Conservation (phyloP, 2,113 vertebrate species). For the Lycocorax pyrrhopterus region DNA sequence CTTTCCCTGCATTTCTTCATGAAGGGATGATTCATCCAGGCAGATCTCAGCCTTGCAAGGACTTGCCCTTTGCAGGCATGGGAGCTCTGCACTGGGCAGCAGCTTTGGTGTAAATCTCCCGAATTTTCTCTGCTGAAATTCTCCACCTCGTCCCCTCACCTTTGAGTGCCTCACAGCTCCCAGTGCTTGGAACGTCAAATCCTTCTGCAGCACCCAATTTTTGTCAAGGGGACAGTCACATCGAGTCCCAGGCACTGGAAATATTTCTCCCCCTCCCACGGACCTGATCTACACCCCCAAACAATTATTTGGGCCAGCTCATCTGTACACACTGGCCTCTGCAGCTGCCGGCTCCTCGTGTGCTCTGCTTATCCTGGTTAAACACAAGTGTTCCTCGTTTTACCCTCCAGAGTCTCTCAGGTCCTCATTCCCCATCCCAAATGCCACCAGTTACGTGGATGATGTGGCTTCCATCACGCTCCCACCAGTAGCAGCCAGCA, state of each 20-base stretch:
- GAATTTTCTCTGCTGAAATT: not conserved
- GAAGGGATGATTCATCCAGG: not conserved
- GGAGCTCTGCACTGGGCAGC: not conserved
- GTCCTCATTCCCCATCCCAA: not conserved
- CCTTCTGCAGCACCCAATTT: not conserved
- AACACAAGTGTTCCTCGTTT: not conserved
- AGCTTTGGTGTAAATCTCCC: not conserved
- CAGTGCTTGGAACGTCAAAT: not conserved
- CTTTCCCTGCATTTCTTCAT: not conserved
- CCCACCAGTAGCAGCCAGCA: not conserved
- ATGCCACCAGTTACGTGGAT: not conserved
- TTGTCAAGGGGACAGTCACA: not conserved
- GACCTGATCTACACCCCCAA: not conserved
- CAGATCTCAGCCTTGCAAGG: not conserved
- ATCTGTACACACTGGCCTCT: not conserved
- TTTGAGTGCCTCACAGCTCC: not conserved
- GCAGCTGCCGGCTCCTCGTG: not conserved
- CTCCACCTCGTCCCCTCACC: not conserved
- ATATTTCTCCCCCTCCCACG: not conserved
- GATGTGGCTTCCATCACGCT: not conserved
- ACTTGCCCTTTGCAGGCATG: not conserved
- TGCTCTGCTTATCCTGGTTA: not conserved
- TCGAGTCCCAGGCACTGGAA: not conserved
- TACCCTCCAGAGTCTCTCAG: not conserved
- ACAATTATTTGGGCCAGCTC: not conserved